Evolutionary conservation across 2,113 vertebrate genomes (phyloP), one percentile per base, ranked within the genome.

Genomic region (Pampusana beccarii): DNA sequence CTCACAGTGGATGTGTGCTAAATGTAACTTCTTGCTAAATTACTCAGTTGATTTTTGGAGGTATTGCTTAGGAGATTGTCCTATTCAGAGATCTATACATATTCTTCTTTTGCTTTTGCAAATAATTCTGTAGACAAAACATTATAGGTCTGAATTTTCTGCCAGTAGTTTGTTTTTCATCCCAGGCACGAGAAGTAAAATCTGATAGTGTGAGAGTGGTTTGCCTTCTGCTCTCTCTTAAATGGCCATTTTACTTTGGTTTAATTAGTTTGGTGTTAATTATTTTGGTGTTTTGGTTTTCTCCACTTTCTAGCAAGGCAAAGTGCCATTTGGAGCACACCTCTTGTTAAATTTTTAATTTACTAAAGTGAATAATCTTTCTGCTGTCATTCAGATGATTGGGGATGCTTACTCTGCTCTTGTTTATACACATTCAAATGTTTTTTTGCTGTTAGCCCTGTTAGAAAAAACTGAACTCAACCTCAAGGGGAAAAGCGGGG

Each of bases 401-500:
- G 8, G 11, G 8, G 9, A 4, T 51, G 2, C 16, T 20, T 9
- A 9, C 11, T 10, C 31, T 64, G 3, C 12, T 67, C 5, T 26
- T 67, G 10, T 1, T 72, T 72, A 50, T 6, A 13, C 6, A 33
- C 10, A 4, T 4, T 6, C 3, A 5, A 57, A 16, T 24, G 11
- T 12, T 66, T 79, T 23, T 84, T 83, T 74, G 31, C 31, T 72
- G 2, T 80, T 73, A 9, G 5, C 3, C 66, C 13, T 56, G 3
- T 40, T 74, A 40, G 29, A 44, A 85, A 74, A 65, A 70, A 2
- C 2, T 23, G 4, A 65, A 34, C 9, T 82, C 1, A 0, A 0
- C 4, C 13, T 79, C 28, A 73, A 44, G 9, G 7, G 4, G 15
- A 70, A 60, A 80, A 53, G 21, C 26, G 9, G 9, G 23, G 6